Conservation (phyloP, 2,888 invertebrate genomes). For the Drosophila emarginata region DNA sequence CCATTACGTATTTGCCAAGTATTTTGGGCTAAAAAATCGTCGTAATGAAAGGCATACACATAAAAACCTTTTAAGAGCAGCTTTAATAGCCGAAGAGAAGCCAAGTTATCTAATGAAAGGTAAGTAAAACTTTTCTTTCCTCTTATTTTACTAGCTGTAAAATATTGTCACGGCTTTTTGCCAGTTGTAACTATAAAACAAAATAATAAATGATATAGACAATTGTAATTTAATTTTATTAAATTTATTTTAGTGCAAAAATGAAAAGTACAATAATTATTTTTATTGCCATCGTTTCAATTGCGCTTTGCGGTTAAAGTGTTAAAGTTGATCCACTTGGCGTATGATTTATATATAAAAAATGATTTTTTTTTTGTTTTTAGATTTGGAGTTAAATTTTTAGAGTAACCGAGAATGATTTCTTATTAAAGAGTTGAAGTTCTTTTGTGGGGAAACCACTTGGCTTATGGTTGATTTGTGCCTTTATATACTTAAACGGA, state of each 20-base stretch:
- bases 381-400: too few relatives aligned
- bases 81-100: neutral
- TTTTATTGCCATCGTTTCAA: too few relatives aligned
- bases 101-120: neutral
- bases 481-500: neutral
- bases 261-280: too few relatives aligned
- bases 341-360: neutral
- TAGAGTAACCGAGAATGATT: too few relatives aligned
- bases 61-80: too few relatives aligned
- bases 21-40: too few relatives aligned
- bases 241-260: too few relatives aligned
- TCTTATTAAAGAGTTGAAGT: neutral
- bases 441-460: neutral
- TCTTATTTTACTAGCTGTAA: neutral
- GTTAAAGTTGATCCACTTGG: neutral
- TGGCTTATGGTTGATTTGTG: neutral
- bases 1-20: too few relatives aligned
- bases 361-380: too few relatives aligned
- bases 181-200: too few relatives aligned
- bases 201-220: neutral
- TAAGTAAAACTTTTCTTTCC: neutral
- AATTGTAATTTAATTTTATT: neutral
- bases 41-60: too few relatives aligned
- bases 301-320: too few relatives aligned
- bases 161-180: neutral